These are phyloP conservation scores for Drosophila putrida DNA, from an alignment of 2,888 invertebrate species.

Conservation along the genomic window DNA sequence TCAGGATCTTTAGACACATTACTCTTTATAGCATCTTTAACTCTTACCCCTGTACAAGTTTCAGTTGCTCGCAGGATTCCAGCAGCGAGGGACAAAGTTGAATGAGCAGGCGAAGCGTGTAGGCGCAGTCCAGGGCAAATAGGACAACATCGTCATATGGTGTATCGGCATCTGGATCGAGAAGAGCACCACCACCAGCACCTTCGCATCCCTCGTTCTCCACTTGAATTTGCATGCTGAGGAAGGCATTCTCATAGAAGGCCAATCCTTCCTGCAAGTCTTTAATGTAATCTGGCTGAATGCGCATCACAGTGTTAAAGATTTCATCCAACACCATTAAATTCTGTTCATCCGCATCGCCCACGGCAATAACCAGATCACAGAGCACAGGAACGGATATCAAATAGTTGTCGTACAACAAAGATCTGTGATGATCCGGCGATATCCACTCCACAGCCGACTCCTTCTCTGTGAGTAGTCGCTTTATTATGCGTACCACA, in stretches of 20 bases:
- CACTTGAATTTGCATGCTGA: constrained; percentile 81
- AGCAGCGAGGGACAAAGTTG: constrained; percentile 87
- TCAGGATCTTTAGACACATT: no score
- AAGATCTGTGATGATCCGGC: constrained; percentile 88
- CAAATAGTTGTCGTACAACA: constrained; percentile 92
- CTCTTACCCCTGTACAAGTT: constrained; percentile 87
- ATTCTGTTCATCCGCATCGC: constrained; percentile 89
- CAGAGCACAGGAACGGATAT: constrained; percentile 93
- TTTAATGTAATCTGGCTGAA: constrained; percentile 87
- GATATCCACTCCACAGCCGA: constrained; percentile 90
- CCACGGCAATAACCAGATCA: constrained; percentile 92
- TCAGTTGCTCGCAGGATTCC: constrained; percentile 87
- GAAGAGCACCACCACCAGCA: constrained; percentile 71
- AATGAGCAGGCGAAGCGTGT: constrained; percentile 89
- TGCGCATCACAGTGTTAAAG: constrained; percentile 88
- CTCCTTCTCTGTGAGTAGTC: constrained; percentile 92
- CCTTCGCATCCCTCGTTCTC: constrained; percentile 84
- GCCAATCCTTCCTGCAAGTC: constrained; percentile 87
- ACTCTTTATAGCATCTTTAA: neutral
- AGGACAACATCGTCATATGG: constrained; percentile 89
- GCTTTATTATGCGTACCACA: constrained; percentile 90
- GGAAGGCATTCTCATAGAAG: constrained; percentile 87
- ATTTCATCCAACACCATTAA: constrained; percentile 88
- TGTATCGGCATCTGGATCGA: constrained; percentile 74
- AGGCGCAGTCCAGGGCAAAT: constrained; percentile 90